Conservation (phyloP, 2,797 vertebrate species). For the Sternotherus odoratus region DNA sequence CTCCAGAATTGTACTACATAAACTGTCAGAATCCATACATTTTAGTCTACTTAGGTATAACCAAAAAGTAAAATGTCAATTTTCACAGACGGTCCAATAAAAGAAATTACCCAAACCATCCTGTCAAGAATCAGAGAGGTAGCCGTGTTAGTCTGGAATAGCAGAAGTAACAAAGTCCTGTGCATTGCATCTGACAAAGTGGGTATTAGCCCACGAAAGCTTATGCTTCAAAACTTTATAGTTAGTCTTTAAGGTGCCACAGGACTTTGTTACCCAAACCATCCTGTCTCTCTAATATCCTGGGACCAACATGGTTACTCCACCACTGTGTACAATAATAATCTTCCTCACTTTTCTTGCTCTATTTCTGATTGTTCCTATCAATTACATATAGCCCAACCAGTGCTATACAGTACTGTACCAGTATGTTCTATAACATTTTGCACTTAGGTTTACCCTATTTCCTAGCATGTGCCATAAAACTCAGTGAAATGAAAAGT, state of each 20-base stretch:
- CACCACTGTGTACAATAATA: neutral
- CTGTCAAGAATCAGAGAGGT: too few relatives aligned
- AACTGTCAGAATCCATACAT: constrained; percentile 49
- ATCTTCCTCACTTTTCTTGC: constrained; percentile 39
- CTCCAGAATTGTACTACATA: constrained; percentile 55
- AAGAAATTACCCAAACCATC: neutral
- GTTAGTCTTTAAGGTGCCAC: too few relatives aligned
- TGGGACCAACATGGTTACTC: neutral
- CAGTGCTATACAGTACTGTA: constrained; percentile 11
- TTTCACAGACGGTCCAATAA: neutral
- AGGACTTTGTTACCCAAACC: neutral
- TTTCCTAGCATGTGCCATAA: neutral
- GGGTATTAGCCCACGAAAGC: too few relatives aligned
- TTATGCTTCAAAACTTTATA: too few relatives aligned
- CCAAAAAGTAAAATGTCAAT: constrained; percentile 44
- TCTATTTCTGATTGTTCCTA: constrained; percentile 43
- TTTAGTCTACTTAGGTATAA: constrained; percentile 58
- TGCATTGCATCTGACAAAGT: too few relatives aligned
- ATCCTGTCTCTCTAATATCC: neutral
- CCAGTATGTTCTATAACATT: neutral
- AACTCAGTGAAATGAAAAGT: constrained; percentile 14
- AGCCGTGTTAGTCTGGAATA: too few relatives aligned
- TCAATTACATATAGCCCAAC: constrained; percentile 31
- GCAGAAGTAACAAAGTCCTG: too few relatives aligned
- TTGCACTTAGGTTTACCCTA: constrained; percentile 20